Base-by-base conservation (phyloP, 1,140 invertebrate genomes). In the Hylaeus anthracinus region DNA sequence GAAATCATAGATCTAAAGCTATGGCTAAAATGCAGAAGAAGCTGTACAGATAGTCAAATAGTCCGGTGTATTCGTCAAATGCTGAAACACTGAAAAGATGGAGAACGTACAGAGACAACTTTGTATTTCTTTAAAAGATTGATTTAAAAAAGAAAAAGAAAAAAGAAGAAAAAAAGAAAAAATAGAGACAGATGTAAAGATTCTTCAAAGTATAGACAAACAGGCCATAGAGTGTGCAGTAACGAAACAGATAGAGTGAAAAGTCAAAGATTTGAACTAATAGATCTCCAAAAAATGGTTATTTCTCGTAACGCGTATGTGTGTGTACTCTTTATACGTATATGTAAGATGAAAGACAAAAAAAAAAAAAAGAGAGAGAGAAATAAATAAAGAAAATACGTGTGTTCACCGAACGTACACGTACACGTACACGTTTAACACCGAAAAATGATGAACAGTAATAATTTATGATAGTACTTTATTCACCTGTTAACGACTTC, bases 401-500 rank as follows among this genome's bases (percentile, higher is more conserved):
- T 48, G 77, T 79, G 77, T 61, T 55, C 43, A 12, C 45, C 55
- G 63, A 48, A 75, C 39, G 12, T 61, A 78, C 58, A 76, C 9
- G 43, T 69, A 65, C 53, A 58, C 9, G 43, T 69, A 65, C 53
- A 58, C 9, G 41, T 41, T 64, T 14, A 65, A 79, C 64, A 85
- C 67, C 66, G 51, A 89, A 53, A 60, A 60, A 69, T 76, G 72
- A 85, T 83, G 66, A 71, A 83, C 70, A 85, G 15, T 78, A 84
- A 84, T 78, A 69, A 85, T 88, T 89, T 88, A 93, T 88, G 91
- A 88, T 90, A 88, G 61, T 79, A 64, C 77, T 79, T 90, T 90
- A 94, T 91, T 97, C 96, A 97, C 96, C 97, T 96, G 96, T 95
- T 94, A 97, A 94, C 93, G 96, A 97, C 95, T 97, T 97, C 95